Conservation (phyloP, 1,140 invertebrate genomes). For the Portunus trituberculatus region DNA sequence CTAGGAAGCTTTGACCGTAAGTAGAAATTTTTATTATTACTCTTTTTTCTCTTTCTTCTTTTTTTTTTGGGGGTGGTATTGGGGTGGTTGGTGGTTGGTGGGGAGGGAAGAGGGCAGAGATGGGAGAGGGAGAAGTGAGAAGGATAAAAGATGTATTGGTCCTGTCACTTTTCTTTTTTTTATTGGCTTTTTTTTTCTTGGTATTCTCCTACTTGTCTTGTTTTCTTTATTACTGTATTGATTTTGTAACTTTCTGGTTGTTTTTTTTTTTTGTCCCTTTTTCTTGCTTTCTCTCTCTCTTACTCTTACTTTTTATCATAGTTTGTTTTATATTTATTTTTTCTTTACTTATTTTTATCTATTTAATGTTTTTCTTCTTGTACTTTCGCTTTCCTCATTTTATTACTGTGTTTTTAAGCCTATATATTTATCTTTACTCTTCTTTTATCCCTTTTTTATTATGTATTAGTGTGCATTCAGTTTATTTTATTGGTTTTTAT, state of each 20-base stretch:
- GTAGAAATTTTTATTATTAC: constrained; percentile 4
- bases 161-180: background rate
- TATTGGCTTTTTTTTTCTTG: background rate
- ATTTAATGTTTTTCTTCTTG: background rate
- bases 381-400: background rate
- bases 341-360: no score
- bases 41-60: background rate
- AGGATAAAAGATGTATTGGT: background rate
- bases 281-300: background rate
- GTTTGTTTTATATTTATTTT: no score
- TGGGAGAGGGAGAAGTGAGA: background rate
- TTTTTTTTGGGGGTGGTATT: background rate
- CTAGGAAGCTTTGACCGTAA: constrained; percentile 60
- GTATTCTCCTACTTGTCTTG: background rate
- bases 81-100: background rate
- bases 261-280: background rate
- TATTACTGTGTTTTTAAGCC: background rate
- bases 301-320: background rate
- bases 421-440: background rate
- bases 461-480: background rate
- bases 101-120: background rate
- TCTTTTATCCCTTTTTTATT: background rate
- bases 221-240: no score
- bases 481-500: no score
- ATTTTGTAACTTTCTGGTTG: background rate